phyloP scores from a whole-genome alignment of 1,140 invertebrate species.

The Riptortus pedestris region DNA sequence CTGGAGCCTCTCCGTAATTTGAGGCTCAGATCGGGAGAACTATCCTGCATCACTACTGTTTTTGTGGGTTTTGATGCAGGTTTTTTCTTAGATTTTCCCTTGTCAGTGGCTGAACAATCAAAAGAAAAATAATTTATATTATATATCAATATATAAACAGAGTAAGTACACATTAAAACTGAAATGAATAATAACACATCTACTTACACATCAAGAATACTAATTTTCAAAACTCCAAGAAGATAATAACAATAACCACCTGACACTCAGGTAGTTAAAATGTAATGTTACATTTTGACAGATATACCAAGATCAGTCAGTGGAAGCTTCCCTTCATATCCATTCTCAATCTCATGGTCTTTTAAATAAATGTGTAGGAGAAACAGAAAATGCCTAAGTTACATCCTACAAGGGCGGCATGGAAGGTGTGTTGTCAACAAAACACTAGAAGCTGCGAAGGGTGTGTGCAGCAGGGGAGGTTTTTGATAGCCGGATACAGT shows the following conservation, averaged over 20 bases:
- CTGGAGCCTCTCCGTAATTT: constrained; percentile 69
- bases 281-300: too few relatives aligned
- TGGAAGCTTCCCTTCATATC: too few relatives aligned
- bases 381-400: too few relatives aligned
- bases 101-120: background rate
- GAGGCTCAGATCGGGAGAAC: constrained; percentile 70
- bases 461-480: constrained; percentile 5
- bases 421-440: too few relatives aligned
- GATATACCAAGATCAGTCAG: too few relatives aligned
- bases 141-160: background rate
- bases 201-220: constrained; percentile 1
- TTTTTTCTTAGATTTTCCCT: background rate
- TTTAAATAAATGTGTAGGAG: too few relatives aligned
- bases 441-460: background rate
- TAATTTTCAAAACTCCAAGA: background rate
- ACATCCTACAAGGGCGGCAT: too few relatives aligned
- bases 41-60: constrained; percentile 41
- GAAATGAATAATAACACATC: background rate
- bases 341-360: too few relatives aligned
- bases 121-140: background rate
- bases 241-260: background rate
- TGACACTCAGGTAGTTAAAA: background rate
- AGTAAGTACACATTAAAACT: background rate
- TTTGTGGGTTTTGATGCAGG: background rate
- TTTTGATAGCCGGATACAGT: constrained; percentile 10